phyloP scores from a whole-genome alignment of 2,113 vertebrate genomes.

The Amphiprion ocellaris region DNA sequence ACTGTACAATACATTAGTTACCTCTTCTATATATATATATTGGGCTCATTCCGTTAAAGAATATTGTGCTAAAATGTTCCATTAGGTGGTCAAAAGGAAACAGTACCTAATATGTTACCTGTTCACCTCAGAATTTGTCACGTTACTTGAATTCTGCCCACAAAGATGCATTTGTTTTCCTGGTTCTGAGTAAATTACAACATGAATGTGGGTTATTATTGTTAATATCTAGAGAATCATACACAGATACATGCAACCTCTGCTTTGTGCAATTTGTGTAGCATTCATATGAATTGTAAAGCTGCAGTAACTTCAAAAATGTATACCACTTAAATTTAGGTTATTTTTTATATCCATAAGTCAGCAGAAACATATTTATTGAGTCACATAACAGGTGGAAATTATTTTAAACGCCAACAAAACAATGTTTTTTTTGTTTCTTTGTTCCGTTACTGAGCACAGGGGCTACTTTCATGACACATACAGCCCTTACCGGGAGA shows the following conservation, averaged over 20 bases:
- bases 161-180: constrained; percentile 42
- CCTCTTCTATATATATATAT: constrained; percentile 68
- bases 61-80: constrained; percentile 52
- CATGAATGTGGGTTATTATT: constrained; percentile 8
- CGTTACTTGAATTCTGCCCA: constrained; percentile 68
- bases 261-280: constrained; percentile 66
- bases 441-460: constrained; percentile 46
- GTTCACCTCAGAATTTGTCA: constrained; percentile 48
- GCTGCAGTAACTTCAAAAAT: constrained; percentile 52
- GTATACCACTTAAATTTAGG: constrained; percentile 37
- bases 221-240: background rate
- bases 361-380: constrained; percentile 33
- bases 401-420: constrained; percentile 18
- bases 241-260: constrained; percentile 20
- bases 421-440: background rate
- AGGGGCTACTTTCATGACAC: constrained; percentile 44
- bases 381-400: constrained; percentile 24
- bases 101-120: constrained; percentile 35
- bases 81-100: constrained; percentile 38
- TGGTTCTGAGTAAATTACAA: constrained; percentile 11
- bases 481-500: constrained; percentile 44
- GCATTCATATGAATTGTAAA: constrained; percentile 53
- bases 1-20: constrained; percentile 81
- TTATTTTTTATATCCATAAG: background rate
- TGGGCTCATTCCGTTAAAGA: constrained; percentile 52